phyloP scores from a whole-genome alignment of 2,797 vertebrate genomes.

The Apogon hyalosoma region DNA sequence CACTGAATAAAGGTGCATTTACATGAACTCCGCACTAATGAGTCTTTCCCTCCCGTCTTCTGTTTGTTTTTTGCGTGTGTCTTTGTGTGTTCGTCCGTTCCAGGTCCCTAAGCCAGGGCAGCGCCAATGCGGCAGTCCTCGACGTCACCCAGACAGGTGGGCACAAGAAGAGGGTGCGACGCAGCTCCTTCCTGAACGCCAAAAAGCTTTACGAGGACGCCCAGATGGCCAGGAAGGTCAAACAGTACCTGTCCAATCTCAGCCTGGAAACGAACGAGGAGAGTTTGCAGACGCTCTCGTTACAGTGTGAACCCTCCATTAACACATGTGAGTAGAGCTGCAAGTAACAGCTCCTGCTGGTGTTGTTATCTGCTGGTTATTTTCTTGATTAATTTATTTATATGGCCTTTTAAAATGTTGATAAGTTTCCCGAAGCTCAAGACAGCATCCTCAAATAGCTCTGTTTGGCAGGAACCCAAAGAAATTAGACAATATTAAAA shows the following conservation, averaged over 20 bases:
- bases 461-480: too few relatives aligned
- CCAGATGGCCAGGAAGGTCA: slow-evolving; percentile 98
- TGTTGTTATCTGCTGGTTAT: too few relatives aligned
- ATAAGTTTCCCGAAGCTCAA: too few relatives aligned
- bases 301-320: slow-evolving; percentile 96
- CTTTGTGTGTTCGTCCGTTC: slow-evolving; percentile 7
- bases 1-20: not conserved
- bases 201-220: slow-evolving; percentile 99
- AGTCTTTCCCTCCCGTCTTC: slow-evolving; percentile 26
- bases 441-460: too few relatives aligned
- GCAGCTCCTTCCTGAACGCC: slow-evolving; percentile 98
- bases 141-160: slow-evolving; percentile 95
- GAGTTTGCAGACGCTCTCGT: slow-evolving; percentile 92
- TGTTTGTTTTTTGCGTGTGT: slow-evolving; percentile 1
- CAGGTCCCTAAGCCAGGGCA: slow-evolving; percentile 99
- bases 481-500: too few relatives aligned
- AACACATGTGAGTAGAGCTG: slow-evolving; percentile 89
- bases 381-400: too few relatives aligned
- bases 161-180: slow-evolving; percentile 97
- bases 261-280: slow-evolving; percentile 97
- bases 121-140: slow-evolving; percentile 91
- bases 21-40: slow-evolving; percentile 22
- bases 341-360: not conserved
- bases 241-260: slow-evolving; percentile 95
- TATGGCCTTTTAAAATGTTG: too few relatives aligned